phyloP scores from a whole-genome alignment of 2,113 vertebrate genomes.

The Carlito syrichta region DNA sequence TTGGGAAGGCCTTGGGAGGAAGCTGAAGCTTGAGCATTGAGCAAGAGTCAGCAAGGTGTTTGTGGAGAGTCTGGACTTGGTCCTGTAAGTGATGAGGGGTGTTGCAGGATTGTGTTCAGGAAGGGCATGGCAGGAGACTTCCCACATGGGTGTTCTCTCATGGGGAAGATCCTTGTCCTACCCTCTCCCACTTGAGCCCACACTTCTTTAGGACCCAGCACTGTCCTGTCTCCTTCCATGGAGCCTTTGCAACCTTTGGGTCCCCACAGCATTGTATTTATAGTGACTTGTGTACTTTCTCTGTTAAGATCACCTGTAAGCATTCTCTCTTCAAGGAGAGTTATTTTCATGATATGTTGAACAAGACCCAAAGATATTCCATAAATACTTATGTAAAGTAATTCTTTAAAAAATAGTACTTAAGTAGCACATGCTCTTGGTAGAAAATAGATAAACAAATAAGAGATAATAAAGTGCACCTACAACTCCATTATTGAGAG shows the following conservation, averaged over 20 bases:
- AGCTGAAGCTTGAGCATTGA: background rate
- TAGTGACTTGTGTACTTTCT: background rate
- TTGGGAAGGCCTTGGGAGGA: too few species aligned
- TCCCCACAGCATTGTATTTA: accelerated
- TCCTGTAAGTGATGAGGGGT: background rate
- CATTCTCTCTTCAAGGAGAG: background rate
- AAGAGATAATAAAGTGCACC: background rate
- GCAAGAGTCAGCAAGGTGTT: background rate
- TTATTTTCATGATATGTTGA: background rate
- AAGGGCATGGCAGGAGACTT: accelerated
- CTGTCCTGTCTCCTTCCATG: background rate
- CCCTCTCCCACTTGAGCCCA: too few species aligned
- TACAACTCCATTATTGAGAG: background rate
- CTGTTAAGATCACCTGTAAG: too few species aligned
- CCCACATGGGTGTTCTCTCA: background rate
- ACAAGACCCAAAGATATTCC: background rate
- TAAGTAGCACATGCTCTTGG: background rate
- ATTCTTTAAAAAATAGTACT: background rate
- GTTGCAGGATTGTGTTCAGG: accelerated
- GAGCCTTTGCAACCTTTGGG: too few species aligned
- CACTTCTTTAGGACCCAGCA: background rate
- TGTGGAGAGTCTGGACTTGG: background rate
- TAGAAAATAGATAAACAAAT: background rate
- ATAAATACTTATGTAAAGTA: background rate
- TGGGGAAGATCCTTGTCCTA: accelerated